Evolutionary conservation across 1,140 invertebrate genomes (phyloP).

Genomic region (Atta colombica): DNA sequence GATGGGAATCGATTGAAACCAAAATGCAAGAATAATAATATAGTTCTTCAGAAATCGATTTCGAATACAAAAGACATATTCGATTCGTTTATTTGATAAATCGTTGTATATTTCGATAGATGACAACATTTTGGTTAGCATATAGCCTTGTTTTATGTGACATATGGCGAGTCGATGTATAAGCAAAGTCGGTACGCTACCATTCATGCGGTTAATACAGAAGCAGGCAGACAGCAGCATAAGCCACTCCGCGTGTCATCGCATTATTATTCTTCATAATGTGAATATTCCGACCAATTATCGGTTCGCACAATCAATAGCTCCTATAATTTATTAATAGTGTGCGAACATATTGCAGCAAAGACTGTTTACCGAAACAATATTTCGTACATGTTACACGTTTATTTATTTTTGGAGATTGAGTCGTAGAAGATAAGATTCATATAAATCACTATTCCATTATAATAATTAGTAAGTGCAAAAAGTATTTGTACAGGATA

Average conservation of each 20-base stretch:
- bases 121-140: neutral
- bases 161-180: neutral
- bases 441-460: neutral
- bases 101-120: neutral
- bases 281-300: conserved; percentile 7
- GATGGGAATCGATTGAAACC: neutral
- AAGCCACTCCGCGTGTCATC: neutral
- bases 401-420: neutral
- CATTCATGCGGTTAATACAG: neutral
- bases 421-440: neutral
- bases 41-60: neutral
- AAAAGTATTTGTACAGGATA: too few species aligned
- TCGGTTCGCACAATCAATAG: neutral
- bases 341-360: too few species aligned
- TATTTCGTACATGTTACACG: neutral
- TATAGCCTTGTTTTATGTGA: neutral
- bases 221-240: neutral
- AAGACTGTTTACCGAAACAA: neutral
- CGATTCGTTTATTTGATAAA: conserved; percentile 1
- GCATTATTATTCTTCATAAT: conserved; percentile 10
- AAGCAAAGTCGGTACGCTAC: neutral
- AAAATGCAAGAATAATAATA: neutral
- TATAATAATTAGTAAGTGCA: too few species aligned
- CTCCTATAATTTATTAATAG: neutral
- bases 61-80: conserved; percentile 8